A percentile compares a stretch with the other conserved stretches of the same genome.
Conservation (phyloP, 2,888 invertebrate genomes). For the Reticulitermes lucifugus region DNA sequence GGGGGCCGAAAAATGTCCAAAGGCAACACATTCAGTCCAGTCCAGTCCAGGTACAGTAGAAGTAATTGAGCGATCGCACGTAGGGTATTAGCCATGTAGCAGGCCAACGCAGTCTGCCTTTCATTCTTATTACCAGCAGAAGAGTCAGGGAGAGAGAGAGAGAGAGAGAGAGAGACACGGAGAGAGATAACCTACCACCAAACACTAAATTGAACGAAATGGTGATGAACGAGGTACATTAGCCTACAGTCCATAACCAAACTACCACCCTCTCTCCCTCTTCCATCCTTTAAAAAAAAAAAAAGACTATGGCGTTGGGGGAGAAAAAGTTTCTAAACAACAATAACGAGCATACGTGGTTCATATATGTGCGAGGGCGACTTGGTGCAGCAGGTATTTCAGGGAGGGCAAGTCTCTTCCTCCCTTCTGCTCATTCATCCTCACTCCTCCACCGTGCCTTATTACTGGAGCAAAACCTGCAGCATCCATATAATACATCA, state of each 20-base stretch:
- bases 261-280: conserved; percentile 35
- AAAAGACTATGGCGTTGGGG: conserved; percentile 7
- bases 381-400: conserved; percentile 13
- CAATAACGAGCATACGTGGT: conserved; percentile 28
- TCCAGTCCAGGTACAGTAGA: conserved; percentile 40
- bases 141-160: not conserved
- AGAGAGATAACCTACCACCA: conserved; percentile 5
- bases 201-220: conserved; percentile 51
- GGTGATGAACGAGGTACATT: conserved; percentile 51
- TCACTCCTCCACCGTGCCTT: conserved; percentile 1
- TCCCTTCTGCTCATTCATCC: not conserved
- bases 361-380: conserved; percentile 15
- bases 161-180: not conserved
- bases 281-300: conserved; percentile 1
- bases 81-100: conserved; percentile 33
- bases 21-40: not conserved
- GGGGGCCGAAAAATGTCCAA: not conserved
- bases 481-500: conserved; percentile 41
- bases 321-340: conserved; percentile 36
- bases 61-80: conserved; percentile 50
- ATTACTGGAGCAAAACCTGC: conserved; percentile 30
- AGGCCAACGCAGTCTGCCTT: conserved; percentile 28
- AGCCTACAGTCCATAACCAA: conserved; percentile 46
- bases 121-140: conserved; percentile 46
- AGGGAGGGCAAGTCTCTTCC: not conserved